Conservation (phyloP, 2,113 vertebrate species). For the Carassius auratus region DNA sequence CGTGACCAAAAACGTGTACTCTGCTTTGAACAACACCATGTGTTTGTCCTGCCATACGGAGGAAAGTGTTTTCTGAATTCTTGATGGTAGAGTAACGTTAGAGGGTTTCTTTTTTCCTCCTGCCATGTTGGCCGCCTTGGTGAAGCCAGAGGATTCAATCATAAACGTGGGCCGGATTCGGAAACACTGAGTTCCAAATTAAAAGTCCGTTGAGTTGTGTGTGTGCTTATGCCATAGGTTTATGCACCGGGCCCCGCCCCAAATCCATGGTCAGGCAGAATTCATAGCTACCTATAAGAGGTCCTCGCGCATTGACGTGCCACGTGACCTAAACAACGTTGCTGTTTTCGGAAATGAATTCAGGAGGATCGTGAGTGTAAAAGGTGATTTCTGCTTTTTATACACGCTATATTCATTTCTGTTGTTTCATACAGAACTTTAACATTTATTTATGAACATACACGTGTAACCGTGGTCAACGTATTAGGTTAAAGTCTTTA, state of each 20-base stretch:
- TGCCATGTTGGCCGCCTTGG: constrained; percentile 69
- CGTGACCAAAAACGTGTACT: no score
- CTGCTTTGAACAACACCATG: no score
- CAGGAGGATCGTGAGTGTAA: background rate
- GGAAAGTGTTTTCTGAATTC: no score
- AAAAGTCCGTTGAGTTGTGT: background rate
- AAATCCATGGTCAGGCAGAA: background rate
- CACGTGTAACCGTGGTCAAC: background rate
- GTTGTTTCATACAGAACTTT: background rate
- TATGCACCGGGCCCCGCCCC: background rate
- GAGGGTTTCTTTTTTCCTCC: constrained; percentile 65
- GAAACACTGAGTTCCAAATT: background rate
- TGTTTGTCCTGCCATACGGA: no score
- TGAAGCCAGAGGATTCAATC: background rate
- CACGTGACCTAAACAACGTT: background rate
- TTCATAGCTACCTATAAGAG: background rate
- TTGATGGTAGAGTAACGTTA: background rate
- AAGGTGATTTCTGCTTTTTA: background rate
- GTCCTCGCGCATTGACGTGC: background rate
- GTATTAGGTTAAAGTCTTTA: background rate
- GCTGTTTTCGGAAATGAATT: background rate
- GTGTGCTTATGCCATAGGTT: no score
- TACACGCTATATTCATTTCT: background rate
- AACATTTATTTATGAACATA: background rate
- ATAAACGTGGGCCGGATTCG: background rate